phyloP scores from a whole-genome alignment of 2,113 vertebrate species.

The Riparia riparia region DNA sequence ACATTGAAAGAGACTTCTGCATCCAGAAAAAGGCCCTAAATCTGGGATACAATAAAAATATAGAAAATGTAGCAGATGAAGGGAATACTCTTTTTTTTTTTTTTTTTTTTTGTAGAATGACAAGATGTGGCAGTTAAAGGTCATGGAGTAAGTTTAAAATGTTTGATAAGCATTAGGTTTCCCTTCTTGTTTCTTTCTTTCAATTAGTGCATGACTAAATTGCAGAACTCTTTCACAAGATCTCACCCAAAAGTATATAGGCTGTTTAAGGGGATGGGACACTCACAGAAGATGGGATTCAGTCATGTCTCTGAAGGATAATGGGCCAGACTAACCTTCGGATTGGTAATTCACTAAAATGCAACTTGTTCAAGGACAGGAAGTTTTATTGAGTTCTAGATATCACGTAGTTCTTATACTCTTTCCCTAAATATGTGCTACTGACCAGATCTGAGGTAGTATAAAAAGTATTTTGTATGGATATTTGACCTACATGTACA shows the following conservation, averaged over 20 bases:
- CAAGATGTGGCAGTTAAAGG: not conserved
- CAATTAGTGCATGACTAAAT: not conserved
- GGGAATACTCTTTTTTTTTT: not conserved
- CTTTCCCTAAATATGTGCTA: not conserved
- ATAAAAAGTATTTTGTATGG: not conserved
- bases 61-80: not conserved
- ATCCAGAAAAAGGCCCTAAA: not conserved
- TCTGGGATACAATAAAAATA: not conserved
- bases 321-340: not conserved
- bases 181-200: not conserved
- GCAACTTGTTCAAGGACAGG: not conserved
- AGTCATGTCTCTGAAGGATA: not conserved
- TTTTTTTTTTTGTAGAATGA: not conserved
- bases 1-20: not conserved
- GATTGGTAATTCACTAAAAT: not conserved
- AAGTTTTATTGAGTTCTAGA: not conserved
- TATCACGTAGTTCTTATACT: not conserved
- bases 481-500: not conserved
- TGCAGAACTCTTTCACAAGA: not conserved
- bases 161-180: not conserved
- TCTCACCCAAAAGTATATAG: not conserved
- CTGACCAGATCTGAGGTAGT: not conserved
- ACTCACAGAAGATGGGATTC: not conserved
- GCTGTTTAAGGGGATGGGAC: not conserved
- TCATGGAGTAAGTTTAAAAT: not conserved